Evolutionary conservation across 2,113 vertebrate species (phyloP).

Genomic region (Dolichallabes microphthalmus): DNA sequence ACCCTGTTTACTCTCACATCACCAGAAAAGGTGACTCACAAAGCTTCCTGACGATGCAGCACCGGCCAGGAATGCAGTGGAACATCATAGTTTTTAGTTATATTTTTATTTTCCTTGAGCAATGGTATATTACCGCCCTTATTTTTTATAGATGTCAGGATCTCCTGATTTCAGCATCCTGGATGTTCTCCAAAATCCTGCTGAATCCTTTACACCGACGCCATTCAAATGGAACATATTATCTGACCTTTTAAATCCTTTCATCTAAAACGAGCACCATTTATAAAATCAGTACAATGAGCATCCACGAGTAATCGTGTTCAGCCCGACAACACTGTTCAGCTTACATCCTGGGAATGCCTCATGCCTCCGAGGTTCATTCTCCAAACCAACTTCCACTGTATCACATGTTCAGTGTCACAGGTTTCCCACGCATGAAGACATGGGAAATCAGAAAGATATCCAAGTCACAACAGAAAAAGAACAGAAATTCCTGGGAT

Average conservation of each 20-base stretch:
- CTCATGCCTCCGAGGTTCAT: constrained; percentile 11
- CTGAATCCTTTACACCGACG: not conserved
- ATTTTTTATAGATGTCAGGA: not conserved
- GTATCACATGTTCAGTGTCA: constrained; percentile 45
- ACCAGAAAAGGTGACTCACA: constrained; percentile 40
- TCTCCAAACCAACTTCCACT: not conserved
- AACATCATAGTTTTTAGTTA: not conserved
- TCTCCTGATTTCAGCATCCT: not conserved
- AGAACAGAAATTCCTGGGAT: constrained; percentile 54
- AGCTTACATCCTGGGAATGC: constrained; percentile 47
- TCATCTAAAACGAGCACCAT: not conserved
- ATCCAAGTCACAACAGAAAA: constrained; percentile 56
- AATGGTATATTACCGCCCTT: not conserved
- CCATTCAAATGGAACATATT: not conserved
- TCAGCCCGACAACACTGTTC: no score
- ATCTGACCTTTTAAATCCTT: not conserved
- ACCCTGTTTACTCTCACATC: constrained; percentile 34
- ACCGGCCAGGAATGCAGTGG: not conserved
- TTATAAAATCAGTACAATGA: not conserved
- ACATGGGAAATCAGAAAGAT: constrained; percentile 37
- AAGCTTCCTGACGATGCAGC: constrained; percentile 11
- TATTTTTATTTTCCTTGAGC: not conserved
- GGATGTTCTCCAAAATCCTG: not conserved
- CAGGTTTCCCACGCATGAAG: constrained; percentile 49
- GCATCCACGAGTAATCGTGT: not conserved